Evolutionary conservation across 2,888 invertebrate species (phyloP), one percentile per base, ranked within the genome.

Genomic region (Cantharis flavilabris): DNA sequence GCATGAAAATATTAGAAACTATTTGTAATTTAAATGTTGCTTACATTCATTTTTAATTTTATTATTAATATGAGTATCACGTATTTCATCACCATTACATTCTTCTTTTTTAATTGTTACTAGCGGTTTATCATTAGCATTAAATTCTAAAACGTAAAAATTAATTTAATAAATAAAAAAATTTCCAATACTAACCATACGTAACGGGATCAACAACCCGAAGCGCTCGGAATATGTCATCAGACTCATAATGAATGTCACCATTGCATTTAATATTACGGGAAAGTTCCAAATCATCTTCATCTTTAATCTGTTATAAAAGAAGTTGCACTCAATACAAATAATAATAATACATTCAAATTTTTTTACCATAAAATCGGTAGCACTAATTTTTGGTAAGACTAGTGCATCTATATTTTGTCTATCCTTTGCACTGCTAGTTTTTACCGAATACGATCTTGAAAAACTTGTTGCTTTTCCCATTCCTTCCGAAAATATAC

Each of bases 401-500:
- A 49, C 49, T 7, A 49, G 7, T n/a, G 49, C 49, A 49, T 49
- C 49, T 49, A 49, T n/a, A 49, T n/a, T 49, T 49, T 49, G 49
- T n/a, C n/a, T 5, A n/a, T 49, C 49, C 9, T n/a, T 49, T 7
- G 49, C 7, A n/a, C 49, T 49, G 49, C 49, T 49, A 3, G 49
- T n/a, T 4, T 49, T 49, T n/a, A 49, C 49, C 2, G 49, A 49
- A 49, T 49, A 49, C 4, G 49, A n/a, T n/a, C 49, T 49, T 76
- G 81, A 82, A n/a, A 81, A 79, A 30, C 80, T 67, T 70, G 76
- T 80, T 49, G 77, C 63, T 70, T 82, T 79, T 28, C 83, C 86
- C 70, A 85, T 81, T 30, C 87, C 88, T 80, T 87, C 85, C 9
- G 88, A 87, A 80, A 88, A 88, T 70, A 87, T 83, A 64, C 88